Evolutionary conservation across 2,888 invertebrate genomes (phyloP).

Genomic region (Pegoplata infirma): DNA sequence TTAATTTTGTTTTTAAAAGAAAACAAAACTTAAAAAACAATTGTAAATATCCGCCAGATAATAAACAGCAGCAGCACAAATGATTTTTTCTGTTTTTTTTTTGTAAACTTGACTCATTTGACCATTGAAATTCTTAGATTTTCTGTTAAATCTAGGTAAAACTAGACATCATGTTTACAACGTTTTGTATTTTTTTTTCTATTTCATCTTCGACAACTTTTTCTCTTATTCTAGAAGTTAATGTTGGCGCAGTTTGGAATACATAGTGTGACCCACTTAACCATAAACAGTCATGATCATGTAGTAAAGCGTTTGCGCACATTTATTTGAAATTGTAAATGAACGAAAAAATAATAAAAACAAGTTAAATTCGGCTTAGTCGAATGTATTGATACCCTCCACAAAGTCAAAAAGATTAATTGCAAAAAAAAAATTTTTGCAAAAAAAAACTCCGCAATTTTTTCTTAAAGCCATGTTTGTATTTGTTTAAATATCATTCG

Average conservation of each 20-base stretch:
- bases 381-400: no score
- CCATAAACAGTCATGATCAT: constrained; percentile 36
- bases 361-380: no score
- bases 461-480: no score
- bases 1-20: background rate
- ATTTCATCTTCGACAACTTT: background rate
- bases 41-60: background rate
- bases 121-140: constrained; percentile 53
- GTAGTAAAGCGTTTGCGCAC: constrained; percentile 39
- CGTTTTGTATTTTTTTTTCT: background rate
- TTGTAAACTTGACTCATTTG: constrained; percentile 62
- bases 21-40: background rate
- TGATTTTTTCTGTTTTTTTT: background rate
- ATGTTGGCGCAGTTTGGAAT: background rate
- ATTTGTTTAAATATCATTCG: no score
- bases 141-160: constrained; percentile 23
- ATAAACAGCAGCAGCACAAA: constrained; percentile 1
- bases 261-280: constrained; percentile 49
- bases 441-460: no score
- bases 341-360: no score
- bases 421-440: no score
- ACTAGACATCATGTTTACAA: background rate
- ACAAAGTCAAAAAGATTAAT: no score
- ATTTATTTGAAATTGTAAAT: constrained; percentile 20
- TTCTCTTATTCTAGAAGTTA: background rate